Evolutionary conservation across 2,888 invertebrate genomes (phyloP), one percentile per base, ranked within the genome.

Genomic region (Caenorhabditis imperialis): DNA sequence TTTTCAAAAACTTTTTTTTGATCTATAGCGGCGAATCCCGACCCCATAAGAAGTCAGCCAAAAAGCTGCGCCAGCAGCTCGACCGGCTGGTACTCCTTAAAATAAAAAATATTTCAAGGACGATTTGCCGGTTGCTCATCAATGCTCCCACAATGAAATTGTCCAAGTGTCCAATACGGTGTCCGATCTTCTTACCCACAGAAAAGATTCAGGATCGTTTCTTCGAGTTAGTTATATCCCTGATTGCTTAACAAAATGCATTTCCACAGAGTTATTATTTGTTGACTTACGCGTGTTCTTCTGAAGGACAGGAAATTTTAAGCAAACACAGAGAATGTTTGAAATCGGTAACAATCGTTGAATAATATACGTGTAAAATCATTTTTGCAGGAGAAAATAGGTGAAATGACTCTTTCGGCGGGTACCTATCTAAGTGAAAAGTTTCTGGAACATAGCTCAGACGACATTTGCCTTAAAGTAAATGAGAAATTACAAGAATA

Each of bases 381-480:
- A n/a, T 33, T 42, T 20, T 75, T 81, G 1, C 74, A 81, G 72
- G 86, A 87, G 50, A 81, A 83, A 53, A 86, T 87, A 20, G 87
- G 88, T 7, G 85, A 87, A 60, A 87, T 87, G 87, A 87, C 87
- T 1, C 75, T 87, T 2, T 84, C 85, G 2, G 87, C 87, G 27
- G 87, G 86, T 47, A 88, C 87, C 7, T 87, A 87, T 67, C 71
- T 87, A 20, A 84, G 82, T 40, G 86, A 87, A 70, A 88, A 86
- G 53, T 87, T 88, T 74, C 60, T 87, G 33, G 72, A 75, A 10
- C 81, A 85, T 54, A 74, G 74, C 14, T 81, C 84, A 47, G 83
- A 85, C 7, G 82, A 86, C 50, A 83, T 84, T 42, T 86, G 86
- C 58, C 75, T 76, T 0, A 75, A 69, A 27, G 82, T 81, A 1